phyloP scores from a whole-genome alignment of 2,888 invertebrate genomes.

The Hydriomena furcata region DNA sequence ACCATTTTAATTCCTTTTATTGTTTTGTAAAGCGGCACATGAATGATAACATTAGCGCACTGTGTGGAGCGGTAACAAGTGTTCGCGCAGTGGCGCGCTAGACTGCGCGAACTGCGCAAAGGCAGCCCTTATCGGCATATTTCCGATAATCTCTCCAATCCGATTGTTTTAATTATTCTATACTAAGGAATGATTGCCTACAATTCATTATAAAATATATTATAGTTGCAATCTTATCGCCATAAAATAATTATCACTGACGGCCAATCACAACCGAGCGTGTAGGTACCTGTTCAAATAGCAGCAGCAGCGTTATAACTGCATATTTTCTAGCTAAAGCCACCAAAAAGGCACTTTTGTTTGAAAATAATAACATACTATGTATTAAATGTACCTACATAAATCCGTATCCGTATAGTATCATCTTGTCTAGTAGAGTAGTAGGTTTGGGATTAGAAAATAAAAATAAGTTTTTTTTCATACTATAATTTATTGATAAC shows the following conservation, averaged over 20 bases:
- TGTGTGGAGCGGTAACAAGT: slow-evolving; percentile 51
- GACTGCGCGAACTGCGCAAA: slow-evolving; percentile 62
- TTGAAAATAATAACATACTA: neutral
- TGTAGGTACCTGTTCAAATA: slow-evolving; percentile 16
- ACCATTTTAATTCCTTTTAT: slow-evolving; percentile 56
- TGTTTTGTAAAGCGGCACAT: slow-evolving; percentile 29
- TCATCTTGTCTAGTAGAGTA: neutral
- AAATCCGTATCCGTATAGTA: too few species aligned
- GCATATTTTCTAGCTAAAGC: slow-evolving; percentile 6
- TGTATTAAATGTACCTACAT: neutral
- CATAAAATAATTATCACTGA: slow-evolving; percentile 62
- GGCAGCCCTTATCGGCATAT: slow-evolving; percentile 66
- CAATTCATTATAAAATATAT: slow-evolving; percentile 72
- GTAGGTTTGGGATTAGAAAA: slow-evolving; percentile 32
- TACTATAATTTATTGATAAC: slow-evolving; percentile 84
- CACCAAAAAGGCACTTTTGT: neutral
- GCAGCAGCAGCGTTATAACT: slow-evolving; percentile 21
- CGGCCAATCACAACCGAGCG: slow-evolving; percentile 56
- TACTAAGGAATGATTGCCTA: slow-evolving; percentile 67
- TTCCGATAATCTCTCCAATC: slow-evolving; percentile 73
- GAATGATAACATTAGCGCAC: slow-evolving; percentile 24
- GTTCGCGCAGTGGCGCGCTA: slow-evolving; percentile 63
- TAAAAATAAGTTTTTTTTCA: slow-evolving; percentile 61
- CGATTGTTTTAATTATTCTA: slow-evolving; percentile 82
- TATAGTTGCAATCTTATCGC: slow-evolving; percentile 76